Evolutionary conservation across 2,797 vertebrate species (phyloP).

Genomic region (Squalus acanthias): DNA sequence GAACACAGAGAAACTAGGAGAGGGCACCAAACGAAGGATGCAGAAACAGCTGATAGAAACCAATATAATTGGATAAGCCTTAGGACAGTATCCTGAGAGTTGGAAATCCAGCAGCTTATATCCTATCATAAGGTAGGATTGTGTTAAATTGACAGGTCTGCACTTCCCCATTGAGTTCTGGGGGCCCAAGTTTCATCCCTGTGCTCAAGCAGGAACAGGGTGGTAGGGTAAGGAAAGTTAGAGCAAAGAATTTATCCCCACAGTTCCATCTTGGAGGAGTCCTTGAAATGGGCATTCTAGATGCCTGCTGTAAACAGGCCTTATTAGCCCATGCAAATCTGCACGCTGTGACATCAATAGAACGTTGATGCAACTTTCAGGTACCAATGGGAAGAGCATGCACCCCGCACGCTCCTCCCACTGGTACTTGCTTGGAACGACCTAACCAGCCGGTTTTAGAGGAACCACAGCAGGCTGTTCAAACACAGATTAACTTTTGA

Average conservation of each 20-base stretch:
- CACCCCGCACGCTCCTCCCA: not conserved
- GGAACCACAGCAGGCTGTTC: not conserved
- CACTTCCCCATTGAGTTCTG: not conserved
- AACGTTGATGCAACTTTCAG: not conserved
- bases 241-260: not conserved
- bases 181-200: not conserved
- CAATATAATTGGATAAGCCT: not conserved
- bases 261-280: not conserved
- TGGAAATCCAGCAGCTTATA: not conserved
- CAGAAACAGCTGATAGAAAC: not conserved
- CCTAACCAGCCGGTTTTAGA: not conserved
- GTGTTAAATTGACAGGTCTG: not conserved
- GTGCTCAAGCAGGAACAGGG: not conserved
- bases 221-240: not conserved
- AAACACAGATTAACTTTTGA: too few relatives aligned
- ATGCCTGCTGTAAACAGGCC: not conserved
- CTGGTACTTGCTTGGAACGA: not conserved
- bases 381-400: not conserved
- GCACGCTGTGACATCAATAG: not conserved
- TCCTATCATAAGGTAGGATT: not conserved
- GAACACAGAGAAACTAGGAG: not conserved
- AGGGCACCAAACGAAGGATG: not conserved
- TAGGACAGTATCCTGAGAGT: not conserved
- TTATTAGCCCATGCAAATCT: not conserved
- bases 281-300: not conserved